A percentile compares a stretch with the other conserved stretches of the same genome.
These are phyloP conservation scores for Erythrocebus patas DNA, from an alignment of 2,113 vertebrate species.

Conservation along the genomic window DNA sequence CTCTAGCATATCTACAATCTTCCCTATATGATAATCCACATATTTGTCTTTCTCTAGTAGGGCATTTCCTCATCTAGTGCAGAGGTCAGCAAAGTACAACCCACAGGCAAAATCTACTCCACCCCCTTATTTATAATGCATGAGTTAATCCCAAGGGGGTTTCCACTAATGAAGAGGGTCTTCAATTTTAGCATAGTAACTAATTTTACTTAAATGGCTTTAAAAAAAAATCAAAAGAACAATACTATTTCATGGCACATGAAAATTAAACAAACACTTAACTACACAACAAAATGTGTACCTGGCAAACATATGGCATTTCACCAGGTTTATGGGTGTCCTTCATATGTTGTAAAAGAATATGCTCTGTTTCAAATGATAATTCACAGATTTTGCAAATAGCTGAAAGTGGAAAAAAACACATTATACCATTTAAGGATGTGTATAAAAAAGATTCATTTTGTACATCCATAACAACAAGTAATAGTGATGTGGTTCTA, in stretches of 20 bases:
- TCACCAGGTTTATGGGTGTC: conserved; percentile 98
- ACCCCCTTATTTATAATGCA: background rate
- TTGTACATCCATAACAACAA: conserved; percentile 5
- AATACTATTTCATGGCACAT: conserved; percentile 16
- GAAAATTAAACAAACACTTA: conserved; percentile 41
- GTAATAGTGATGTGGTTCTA: background rate
- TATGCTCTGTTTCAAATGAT: conserved; percentile 96
- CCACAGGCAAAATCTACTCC: background rate
- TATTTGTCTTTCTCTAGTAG: conserved; percentile 10
- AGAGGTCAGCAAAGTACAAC: background rate
- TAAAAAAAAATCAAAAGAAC: background rate
- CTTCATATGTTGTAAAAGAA: conserved; percentile 98
- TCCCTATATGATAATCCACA: background rate
- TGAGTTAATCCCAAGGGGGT: background rate
- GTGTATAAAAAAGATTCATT: conserved; percentile 13
- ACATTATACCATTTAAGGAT: conserved; percentile 42
- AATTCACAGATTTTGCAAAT: conserved; percentile 99
- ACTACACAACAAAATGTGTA: conserved; percentile 71
- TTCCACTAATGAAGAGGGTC: background rate
- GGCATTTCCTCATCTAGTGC: background rate
- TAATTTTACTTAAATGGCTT: background rate
- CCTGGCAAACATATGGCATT: conserved; percentile 99
- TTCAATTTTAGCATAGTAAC: conserved; percentile 44
- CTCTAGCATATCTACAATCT: background rate
- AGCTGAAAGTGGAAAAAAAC: conserved; percentile 82